phyloP scores from a whole-genome alignment of 2,113 vertebrate genomes.

The Clarias gariepinus region DNA sequence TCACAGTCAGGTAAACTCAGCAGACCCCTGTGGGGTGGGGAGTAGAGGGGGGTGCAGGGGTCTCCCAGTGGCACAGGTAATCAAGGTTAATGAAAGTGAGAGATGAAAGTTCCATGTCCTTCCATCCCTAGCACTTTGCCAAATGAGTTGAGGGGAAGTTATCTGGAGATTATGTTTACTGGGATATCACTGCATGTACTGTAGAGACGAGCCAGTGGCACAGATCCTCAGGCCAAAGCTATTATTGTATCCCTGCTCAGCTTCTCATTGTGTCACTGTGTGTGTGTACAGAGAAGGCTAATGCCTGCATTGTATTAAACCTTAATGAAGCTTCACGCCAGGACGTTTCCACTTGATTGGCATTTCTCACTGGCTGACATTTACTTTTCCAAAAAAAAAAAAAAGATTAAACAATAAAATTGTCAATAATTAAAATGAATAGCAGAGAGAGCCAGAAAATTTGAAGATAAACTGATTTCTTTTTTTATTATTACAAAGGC shows the following conservation, averaged over 20 bases:
- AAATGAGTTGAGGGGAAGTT: slow-evolving; percentile 48
- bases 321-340: slow-evolving; percentile 32
- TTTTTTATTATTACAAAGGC: not conserved
- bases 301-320: slow-evolving; percentile 17
- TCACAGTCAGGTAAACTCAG: slow-evolving; percentile 84
- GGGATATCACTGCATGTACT: slow-evolving; percentile 24
- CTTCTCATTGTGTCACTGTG: slow-evolving; percentile 17
- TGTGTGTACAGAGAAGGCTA: slow-evolving; percentile 30
- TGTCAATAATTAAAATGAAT: not conserved
- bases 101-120: slow-evolving; percentile 26
- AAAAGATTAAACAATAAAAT: not conserved
- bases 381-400: not conserved
- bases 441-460: not conserved
- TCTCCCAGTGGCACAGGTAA: slow-evolving; percentile 44
- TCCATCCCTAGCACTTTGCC: slow-evolving; percentile 44
- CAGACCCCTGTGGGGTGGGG: slow-evolving; percentile 10
- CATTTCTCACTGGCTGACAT: not conserved
- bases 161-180: slow-evolving; percentile 47
- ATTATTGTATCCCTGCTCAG: slow-evolving; percentile 27
- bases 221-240: slow-evolving; percentile 18
- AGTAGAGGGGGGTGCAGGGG: not conserved
- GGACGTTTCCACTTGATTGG: slow-evolving; percentile 21
- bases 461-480: not conserved
- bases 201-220: not conserved
- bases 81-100: slow-evolving; percentile 54